phyloP scores from a whole-genome alignment of 2,113 vertebrate species.

The Cyanoliseus patagonus region DNA sequence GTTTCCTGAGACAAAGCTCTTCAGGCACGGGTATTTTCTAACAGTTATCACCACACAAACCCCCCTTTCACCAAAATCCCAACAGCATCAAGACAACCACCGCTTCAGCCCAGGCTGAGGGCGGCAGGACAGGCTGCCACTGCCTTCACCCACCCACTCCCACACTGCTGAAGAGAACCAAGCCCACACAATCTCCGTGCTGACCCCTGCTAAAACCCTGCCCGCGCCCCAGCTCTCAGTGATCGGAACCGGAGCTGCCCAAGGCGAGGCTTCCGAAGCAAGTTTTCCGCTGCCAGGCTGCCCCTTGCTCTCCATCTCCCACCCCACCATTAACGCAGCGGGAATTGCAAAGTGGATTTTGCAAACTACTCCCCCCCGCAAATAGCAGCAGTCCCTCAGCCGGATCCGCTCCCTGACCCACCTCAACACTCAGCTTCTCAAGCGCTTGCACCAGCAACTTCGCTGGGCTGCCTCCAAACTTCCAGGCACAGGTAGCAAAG shows the following conservation, averaged over 20 bases:
- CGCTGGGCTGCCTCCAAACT: not conserved
- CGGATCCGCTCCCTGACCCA: rapidly evolving
- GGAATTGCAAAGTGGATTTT: not conserved
- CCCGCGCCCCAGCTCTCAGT: not conserved
- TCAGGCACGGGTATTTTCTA: not conserved
- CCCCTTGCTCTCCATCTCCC: not conserved
- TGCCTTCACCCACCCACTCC: not conserved
- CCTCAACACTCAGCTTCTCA: not conserved
- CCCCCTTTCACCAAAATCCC: not conserved
- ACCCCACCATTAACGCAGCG: rapidly evolving
- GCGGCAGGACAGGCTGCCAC: not conserved
- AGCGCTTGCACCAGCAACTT: rapidly evolving
- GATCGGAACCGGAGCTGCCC: not conserved
- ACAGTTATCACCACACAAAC: not conserved
- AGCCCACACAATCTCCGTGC: rapidly evolving
- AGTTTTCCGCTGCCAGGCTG: rapidly evolving
- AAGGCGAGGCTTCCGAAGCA: not conserved
- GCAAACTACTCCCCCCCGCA: not conserved
- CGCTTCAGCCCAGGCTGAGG: not conserved
- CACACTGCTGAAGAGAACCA: not conserved
- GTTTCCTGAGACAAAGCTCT: not conserved
- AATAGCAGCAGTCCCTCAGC: not conserved
- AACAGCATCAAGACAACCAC: not conserved
- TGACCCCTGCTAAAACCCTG: not conserved
- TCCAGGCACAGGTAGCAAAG: not conserved